Evolutionary conservation across 2,113 vertebrate genomes (phyloP), one percentile per base, ranked within the genome.

Genomic region (Hipposideros armiger): DNA sequence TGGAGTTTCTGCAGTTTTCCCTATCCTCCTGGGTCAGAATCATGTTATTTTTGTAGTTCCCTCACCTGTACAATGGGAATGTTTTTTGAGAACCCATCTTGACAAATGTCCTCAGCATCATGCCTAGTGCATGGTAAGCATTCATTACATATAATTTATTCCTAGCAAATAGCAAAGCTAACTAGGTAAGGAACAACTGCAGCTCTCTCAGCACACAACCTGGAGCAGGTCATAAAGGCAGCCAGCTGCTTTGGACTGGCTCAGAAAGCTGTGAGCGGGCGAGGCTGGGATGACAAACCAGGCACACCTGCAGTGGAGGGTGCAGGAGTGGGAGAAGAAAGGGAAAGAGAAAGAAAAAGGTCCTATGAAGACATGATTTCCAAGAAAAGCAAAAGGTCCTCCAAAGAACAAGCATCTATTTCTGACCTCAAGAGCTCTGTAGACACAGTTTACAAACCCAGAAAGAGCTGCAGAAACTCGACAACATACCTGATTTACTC

Each of bases 41-140:
- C 24, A 58, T 26, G 13, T 54, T 50, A 93, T 87, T 87, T 90
- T 87, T 83, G 8, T 32, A 45, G n/a, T 50, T 66, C 87, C 47
- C 11, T 70, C 3, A 7, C 36, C 77, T 89, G 20, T 54, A 54
- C 83, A 87, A 90, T 62, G 47, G 47, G 19, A 87, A 88, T 36
- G 7, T 45, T 72, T 93, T 95, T 96, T 92, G 73, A 96, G 54
- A 92, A 36, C 6, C 15, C 47, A 74, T 64, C 7, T 40, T 82
- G 9, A 87, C 47, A 80, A 47, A 52, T 28, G n/a, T 24, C 60
- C 32, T 92, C 11, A 47, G 70, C 42, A 58, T 47, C n/a, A 9
- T 42, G 26, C 50, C 32, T 42, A 62, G 15, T 10, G 81, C 56
- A 40, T 50, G 36, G 76, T 9, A 69, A 52, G 28, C 32, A 50